Evolutionary conservation across 2,113 vertebrate genomes (phyloP).

Genomic region (Helogale parvula): DNA sequence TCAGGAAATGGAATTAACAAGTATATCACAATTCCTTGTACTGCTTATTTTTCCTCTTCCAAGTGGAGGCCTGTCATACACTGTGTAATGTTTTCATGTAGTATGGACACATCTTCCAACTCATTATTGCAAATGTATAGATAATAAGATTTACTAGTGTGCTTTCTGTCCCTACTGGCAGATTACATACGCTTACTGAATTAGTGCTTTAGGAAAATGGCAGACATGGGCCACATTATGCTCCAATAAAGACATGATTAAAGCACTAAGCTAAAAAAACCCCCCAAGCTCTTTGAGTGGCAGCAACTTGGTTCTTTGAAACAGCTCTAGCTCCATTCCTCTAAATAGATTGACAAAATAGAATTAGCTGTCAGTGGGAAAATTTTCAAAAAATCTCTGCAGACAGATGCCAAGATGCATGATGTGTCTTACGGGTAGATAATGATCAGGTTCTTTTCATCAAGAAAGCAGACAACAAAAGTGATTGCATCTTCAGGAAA

Average conservation of each 20-base stretch:
- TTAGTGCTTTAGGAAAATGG: slow-evolving; percentile 46
- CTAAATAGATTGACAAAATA: neutral
- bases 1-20: neutral
- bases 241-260: slow-evolving; percentile 38
- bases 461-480: neutral
- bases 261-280: neutral
- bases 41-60: neutral
- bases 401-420: neutral
- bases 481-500: neutral
- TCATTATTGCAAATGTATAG: slow-evolving; percentile 41
- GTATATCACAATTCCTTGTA: neutral
- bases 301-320: neutral
- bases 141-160: slow-evolving; percentile 42
- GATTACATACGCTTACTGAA: slow-evolving; percentile 33
- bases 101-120: neutral
- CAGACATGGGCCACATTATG: neutral
- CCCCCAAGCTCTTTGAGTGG: neutral
- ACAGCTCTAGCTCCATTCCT: neutral
- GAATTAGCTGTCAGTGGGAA: slow-evolving; percentile 12
- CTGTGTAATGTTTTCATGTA: neutral
- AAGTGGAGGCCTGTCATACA: neutral
- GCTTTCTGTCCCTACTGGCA: neutral
- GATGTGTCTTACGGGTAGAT: neutral
- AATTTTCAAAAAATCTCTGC: neutral
- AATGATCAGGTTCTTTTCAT: neutral